These are phyloP conservation scores for Morinoia aosen DNA, from an alignment of 2,888 invertebrate genomes.

Conservation along the genomic window DNA sequence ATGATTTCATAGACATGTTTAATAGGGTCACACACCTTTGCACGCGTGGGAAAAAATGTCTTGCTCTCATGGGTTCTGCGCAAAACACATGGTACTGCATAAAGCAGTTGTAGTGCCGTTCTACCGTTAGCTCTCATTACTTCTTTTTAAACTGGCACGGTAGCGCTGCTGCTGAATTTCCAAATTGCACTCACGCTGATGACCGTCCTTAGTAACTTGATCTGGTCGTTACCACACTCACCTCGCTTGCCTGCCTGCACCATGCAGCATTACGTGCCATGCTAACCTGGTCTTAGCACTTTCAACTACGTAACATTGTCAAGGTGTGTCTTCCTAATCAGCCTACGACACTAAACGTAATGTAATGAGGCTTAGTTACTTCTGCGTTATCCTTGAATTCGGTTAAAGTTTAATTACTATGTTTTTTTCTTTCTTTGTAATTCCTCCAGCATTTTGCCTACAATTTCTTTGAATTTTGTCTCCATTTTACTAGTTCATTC, in stretches of 20 bases:
- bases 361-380: neutral
- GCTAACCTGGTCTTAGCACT: neutral
- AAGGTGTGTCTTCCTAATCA: neutral
- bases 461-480: neutral
- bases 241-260: neutral
- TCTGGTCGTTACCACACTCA: neutral
- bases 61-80: neutral
- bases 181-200: neutral
- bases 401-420: neutral
- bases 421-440: neutral
- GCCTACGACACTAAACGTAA: neutral
- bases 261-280: neutral
- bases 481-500: too few species aligned
- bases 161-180: neutral
- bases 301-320: neutral
- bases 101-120: neutral
- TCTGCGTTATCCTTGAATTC: neutral
- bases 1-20: too few species aligned
- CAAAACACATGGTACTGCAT: neutral
- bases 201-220: neutral
- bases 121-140: neutral
- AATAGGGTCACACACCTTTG: neutral
- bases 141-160: neutral
- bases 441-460: neutral
- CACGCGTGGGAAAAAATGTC: neutral